These are phyloP conservation scores for Sitta europaea DNA, from an alignment of 2,113 vertebrate genomes.

Conservation along the genomic window DNA sequence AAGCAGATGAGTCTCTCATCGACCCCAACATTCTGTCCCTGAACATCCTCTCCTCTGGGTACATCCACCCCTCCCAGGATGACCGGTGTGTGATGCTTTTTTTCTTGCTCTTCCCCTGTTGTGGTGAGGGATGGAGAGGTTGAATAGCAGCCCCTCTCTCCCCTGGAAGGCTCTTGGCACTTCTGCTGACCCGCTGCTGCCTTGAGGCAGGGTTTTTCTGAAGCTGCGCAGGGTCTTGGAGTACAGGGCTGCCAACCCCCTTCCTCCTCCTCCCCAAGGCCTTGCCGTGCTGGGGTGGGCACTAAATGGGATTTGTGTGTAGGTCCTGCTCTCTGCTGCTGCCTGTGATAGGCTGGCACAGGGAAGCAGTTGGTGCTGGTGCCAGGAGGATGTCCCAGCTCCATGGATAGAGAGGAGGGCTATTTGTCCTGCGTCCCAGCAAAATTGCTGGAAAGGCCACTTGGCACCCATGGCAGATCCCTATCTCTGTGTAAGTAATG, in stretches of 20 bases:
- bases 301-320: neutral
- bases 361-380: neutral
- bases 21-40: conserved; percentile 96
- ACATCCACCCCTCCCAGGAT: conserved; percentile 84
- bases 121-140: neutral
- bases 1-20: conserved; percentile 88
- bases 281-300: neutral
- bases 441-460: neutral
- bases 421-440: neutral
- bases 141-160: neutral
- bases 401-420: neutral
- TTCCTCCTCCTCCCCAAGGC: neutral
- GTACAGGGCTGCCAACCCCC: neutral
- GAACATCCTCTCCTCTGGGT: conserved; percentile 90
- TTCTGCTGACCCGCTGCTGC: neutral
- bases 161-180: neutral
- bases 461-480: neutral
- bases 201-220: neutral
- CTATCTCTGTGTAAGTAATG: accelerated
- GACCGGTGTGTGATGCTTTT: conserved; percentile 82
- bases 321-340: neutral
- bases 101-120: neutral
- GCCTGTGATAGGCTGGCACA: neutral
- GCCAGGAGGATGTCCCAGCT: neutral
- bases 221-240: neutral